These are phyloP conservation scores for Ernsta delagoae DNA, from an alignment of 2,888 invertebrate genomes.

Conservation along the genomic window DNA sequence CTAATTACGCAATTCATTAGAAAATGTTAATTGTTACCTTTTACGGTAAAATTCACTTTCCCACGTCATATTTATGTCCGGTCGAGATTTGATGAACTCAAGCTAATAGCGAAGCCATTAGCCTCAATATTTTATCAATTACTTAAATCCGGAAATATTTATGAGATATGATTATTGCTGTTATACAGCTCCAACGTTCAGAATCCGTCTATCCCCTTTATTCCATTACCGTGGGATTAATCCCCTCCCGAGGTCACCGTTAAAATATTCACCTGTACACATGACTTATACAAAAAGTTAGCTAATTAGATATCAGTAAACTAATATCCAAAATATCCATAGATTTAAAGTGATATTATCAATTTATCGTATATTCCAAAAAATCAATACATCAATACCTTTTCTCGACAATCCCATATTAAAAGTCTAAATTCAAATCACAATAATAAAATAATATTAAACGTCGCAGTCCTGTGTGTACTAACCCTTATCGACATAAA, in stretches of 20 bases:
- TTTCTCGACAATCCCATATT: not conserved
- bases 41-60: not conserved
- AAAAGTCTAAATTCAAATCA: constrained; percentile 13
- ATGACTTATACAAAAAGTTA: too few relatives aligned
- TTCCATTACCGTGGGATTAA: too few relatives aligned
- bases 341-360: too few relatives aligned
- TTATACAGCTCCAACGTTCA: too few relatives aligned
- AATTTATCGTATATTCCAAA: too few relatives aligned
- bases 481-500: constrained; percentile 77
- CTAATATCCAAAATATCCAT: too few relatives aligned
- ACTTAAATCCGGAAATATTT: not conserved
- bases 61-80: not conserved
- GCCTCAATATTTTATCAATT: not conserved
- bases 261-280: too few relatives aligned
- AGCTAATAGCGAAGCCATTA: not conserved
- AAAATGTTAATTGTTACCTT: not conserved
- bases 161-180: too few relatives aligned
- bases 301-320: too few relatives aligned
- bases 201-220: too few relatives aligned
- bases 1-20: not conserved
- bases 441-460: not conserved
- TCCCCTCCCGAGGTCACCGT: too few relatives aligned
- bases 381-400: not conserved
- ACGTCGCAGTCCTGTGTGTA: constrained; percentile 51
- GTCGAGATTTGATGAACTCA: not conserved